Evolutionary conservation across 2,113 vertebrate species (phyloP).

Genomic region (Petrocephalus zakoni): DNA sequence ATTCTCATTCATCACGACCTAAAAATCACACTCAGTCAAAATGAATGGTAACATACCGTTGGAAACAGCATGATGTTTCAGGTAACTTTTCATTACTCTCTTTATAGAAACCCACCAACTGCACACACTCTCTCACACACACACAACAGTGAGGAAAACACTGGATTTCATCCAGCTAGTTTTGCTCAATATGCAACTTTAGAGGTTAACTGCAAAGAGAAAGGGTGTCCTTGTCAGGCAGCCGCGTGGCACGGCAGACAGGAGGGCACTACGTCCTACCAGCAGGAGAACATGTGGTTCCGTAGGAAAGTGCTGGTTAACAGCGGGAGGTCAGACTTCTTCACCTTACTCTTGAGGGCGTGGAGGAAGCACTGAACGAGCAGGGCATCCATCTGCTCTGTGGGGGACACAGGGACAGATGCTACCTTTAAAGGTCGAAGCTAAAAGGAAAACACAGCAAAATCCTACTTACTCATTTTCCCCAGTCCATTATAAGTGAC

Average conservation of each 20-base stretch:
- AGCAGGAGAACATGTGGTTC: conserved; percentile 88
- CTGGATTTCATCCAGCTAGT: neutral
- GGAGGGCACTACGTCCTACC: conserved; percentile 58
- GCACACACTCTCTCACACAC: neutral
- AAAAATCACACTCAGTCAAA: neutral
- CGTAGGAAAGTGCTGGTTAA: conserved; percentile 87
- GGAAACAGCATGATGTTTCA: neutral
- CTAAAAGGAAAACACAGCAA: neutral
- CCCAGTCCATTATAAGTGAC: neutral
- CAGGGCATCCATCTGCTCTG: conserved; percentile 87
- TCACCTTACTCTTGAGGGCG: conserved; percentile 84
- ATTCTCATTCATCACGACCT: neutral
- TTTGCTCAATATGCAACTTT: neutral
- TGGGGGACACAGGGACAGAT: conserved; percentile 24
- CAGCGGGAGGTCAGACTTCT: conserved; percentile 88
- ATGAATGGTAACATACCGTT: neutral
- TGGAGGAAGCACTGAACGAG: conserved; percentile 84
- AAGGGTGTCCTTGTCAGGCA: neutral
- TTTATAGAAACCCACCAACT: neutral
- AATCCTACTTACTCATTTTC: neutral
- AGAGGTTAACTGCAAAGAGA: neutral
- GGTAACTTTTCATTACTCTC: neutral
- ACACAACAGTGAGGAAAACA: neutral
- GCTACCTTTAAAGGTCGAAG: neutral
- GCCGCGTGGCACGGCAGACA: neutral